Evolutionary conservation across 1,140 invertebrate species (phyloP), one percentile per base, ranked within the genome.

Genomic region (Drosophila tsacasi): DNA sequence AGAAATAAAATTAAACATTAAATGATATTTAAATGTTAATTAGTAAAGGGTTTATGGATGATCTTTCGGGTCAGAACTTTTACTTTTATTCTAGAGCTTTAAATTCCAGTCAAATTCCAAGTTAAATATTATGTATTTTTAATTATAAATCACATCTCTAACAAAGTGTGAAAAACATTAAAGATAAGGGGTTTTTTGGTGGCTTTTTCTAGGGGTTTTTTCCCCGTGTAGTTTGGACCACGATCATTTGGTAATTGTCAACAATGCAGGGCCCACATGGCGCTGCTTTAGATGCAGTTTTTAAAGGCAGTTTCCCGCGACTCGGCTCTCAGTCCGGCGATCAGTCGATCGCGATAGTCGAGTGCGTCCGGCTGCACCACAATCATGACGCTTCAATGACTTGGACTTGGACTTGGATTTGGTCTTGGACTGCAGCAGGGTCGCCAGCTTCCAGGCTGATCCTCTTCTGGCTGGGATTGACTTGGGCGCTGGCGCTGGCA

Each of bases 271-370:
- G 55, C 55, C 35, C 55, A 8, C 55, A 25, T 58, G 25, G 10
- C 10, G 49, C 49, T 1, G 49, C 8, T 19, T 32, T 19, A 13
- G 27, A 25, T 55, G 60, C 30, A 21, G 50, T 30, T 25, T 32
- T 39, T 39, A 39, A 57, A 55, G 17, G 62, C 62, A 60, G 25
- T 40, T 42, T 15, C 44, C 63, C 62, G 32, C 57, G 57, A 9
- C 13, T 25, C 2, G 8, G n/a, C 37, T 25, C 40, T 65, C 7
- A 42, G 67, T 47, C 15, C n/a, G 30, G 1, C 44, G 37, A 21
- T 47, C 68, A 73, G 69, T 73, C 69, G 69, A 73, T 73, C 57
- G 69, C 69, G 37, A 17, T 30, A 52, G n/a, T 52, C 23, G 63
- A 40, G 27, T n/a, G 63, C 47, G 63, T 68, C 66, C 44, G 69